phyloP scores from a whole-genome alignment of 2,113 vertebrate genomes.

The Rutilus rutilus region DNA sequence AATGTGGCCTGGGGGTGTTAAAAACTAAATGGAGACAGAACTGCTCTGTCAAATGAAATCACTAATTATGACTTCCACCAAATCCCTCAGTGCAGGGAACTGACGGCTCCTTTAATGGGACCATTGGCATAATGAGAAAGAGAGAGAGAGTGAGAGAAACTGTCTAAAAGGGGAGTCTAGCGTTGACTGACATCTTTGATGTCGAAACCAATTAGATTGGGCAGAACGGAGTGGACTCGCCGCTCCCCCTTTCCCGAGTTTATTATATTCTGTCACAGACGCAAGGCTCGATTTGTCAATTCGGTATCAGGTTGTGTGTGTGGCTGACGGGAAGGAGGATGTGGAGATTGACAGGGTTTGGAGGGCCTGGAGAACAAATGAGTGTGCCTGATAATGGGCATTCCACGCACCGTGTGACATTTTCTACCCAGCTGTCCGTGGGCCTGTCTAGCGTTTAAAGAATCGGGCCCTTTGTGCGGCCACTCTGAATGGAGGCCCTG shows the following conservation, averaged over 20 bases:
- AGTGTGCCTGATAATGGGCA: constrained; percentile 89
- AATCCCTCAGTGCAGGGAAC: constrained; percentile 85
- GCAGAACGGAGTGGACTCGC: constrained; percentile 86
- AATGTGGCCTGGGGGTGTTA: constrained; percentile 56
- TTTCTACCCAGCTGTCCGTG: constrained; percentile 90
- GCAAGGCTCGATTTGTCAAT: constrained; percentile 91
- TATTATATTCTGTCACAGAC: constrained; percentile 92
- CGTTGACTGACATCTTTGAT: constrained; percentile 90
- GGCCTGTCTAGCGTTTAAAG: constrained; percentile 87
- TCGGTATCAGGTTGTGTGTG: constrained; percentile 84
- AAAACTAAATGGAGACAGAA: constrained; percentile 59
- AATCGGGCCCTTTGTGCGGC: constrained; percentile 88
- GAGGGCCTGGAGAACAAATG: constrained; percentile 81
- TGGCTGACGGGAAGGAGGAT: constrained; percentile 47
- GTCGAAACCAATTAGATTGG: constrained; percentile 90
- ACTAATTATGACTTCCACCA: constrained; percentile 89
- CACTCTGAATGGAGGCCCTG: constrained; percentile 88
- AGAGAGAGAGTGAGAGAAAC: constrained; percentile 83
- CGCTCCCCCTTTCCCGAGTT: constrained; percentile 72
- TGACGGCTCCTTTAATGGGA: constrained; percentile 87
- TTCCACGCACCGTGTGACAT: constrained; percentile 88
- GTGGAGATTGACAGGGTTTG: constrained; percentile 55
- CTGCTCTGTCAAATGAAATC: constrained; percentile 74
- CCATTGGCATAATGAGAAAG: constrained; percentile 87
- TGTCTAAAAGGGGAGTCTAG: constrained; percentile 76